Evolutionary conservation across 2,797 vertebrate species (phyloP).

Genomic region (Podarcis siculus): DNA sequence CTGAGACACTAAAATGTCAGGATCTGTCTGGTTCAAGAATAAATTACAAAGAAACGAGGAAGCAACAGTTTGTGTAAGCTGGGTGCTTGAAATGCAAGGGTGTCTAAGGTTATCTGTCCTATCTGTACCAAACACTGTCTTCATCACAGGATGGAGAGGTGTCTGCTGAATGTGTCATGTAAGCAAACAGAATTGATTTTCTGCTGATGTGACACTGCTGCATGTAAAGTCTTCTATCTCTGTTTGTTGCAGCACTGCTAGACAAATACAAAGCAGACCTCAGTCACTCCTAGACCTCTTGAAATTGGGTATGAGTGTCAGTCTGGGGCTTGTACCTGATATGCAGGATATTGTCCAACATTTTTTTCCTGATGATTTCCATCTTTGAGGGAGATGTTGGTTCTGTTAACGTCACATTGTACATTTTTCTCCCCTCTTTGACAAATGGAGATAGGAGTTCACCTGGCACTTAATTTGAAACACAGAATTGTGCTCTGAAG

Average conservation of each 20-base stretch:
- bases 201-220: constrained; percentile 6
- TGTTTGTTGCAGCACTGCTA: background rate
- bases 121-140: constrained; percentile 13
- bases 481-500: background rate
- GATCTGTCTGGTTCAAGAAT: background rate
- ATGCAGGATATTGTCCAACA: background rate
- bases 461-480: background rate
- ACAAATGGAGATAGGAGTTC: too few relatives aligned
- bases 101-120: constrained; percentile 17
- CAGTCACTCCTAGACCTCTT: background rate
- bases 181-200: constrained; percentile 10
- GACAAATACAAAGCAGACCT: background rate
- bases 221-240: constrained; percentile 25
- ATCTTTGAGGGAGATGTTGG: background rate
- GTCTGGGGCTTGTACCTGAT: background rate
- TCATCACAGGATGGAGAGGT: background rate
- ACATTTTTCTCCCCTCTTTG: background rate
- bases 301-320: background rate
- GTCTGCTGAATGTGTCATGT: background rate
- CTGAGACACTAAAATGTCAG: background rate
- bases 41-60: constrained; percentile 4
- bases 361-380: background rate
- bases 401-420: background rate
- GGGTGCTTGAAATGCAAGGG: constrained; percentile 17
- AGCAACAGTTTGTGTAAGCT: background rate